Base-by-base conservation (phyloP, 2,888 invertebrate species). In the Patella pellucida region DNA sequence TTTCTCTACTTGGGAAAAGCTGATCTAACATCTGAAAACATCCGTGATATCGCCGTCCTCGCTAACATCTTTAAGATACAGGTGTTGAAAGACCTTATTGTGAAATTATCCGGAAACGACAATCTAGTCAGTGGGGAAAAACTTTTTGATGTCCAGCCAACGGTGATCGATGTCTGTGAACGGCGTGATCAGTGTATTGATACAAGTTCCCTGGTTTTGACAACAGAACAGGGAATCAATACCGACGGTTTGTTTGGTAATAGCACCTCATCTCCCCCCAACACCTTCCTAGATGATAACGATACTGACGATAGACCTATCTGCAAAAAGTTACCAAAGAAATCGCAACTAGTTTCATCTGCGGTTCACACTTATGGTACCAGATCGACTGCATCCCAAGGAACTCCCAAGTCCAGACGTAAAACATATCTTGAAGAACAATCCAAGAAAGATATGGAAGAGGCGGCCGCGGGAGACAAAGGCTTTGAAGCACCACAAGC, bases 1-100 rank as follows among this genome's bases (percentile, higher is more conserved):
- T 85, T 82, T 69, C 75, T 85, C 15, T 85, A 85, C 70, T 78
- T 80, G 72, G 84, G 84, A 2, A 75, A 74, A 52, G 78, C 84
- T 3, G 80, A 78, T 14, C 76, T 85, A 31, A 82, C 82, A 3
- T 68, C 77, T 9, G 75, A 79, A 12, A 83, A 84, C 78, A 82
- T 85, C 0, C 79, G 79, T n/a, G 80, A 84, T 31, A 77, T 85
- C 69, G 82, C 84, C 52, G 76, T 81, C 54, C 72, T 81, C 23
- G 78, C 80, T 15, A 81, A 76, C 23, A 67, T 80, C 41, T 81
- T 81, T 51, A 76, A 81, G 50, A 69, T 81, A 15, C 76, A 78
- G 19, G 76, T 77, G 31, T 71, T 81, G 27, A 52, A 78, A 50
- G 74, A 78, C 31, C 74, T 79, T 15, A 62, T 62, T 15, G 23